These are phyloP conservation scores for Typhlomys cinereus DNA, from an alignment of 2,113 vertebrate genomes.

Conservation along the genomic window DNA sequence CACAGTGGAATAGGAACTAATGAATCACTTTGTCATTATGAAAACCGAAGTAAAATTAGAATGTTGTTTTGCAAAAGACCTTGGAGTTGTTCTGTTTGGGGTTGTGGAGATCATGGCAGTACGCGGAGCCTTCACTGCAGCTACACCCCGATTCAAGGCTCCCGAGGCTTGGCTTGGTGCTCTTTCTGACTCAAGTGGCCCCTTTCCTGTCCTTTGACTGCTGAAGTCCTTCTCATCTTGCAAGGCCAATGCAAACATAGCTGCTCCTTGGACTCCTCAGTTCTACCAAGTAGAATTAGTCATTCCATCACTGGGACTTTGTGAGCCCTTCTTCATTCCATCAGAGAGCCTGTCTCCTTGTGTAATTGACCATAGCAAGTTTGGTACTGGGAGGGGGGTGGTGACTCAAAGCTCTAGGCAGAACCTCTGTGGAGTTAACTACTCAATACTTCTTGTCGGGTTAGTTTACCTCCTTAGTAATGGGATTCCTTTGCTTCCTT, in stretches of 20 bases:
- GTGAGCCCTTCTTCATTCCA: neutral
- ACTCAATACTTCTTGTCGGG: neutral
- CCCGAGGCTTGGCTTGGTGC: slow-evolving; percentile 49
- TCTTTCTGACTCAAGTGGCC: slow-evolving; percentile 36
- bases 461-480: slow-evolving; percentile 28
- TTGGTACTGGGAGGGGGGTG: neutral
- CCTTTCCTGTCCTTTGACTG: neutral
- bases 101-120: slow-evolving; percentile 50
- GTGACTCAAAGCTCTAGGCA: neutral
- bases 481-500: neutral
- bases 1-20: slow-evolving; percentile 67
- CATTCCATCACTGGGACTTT: neutral
- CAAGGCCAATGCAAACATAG: slow-evolving; percentile 61
- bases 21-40: slow-evolving; percentile 73
- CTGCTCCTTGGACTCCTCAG: slow-evolving; percentile 26
- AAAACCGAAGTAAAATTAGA: slow-evolving; percentile 75
- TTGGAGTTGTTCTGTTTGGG: slow-evolving; percentile 43
- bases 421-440: neutral
- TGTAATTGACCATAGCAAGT: neutral
- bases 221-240: neutral
- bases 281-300: slow-evolving; percentile 39
- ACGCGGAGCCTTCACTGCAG: slow-evolving; percentile 36
- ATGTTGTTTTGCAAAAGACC: slow-evolving; percentile 60
- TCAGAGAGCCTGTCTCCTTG: neutral
- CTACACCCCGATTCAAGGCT: neutral